phyloP scores from a whole-genome alignment of 2,113 vertebrate species.

The Penelope pileata region DNA sequence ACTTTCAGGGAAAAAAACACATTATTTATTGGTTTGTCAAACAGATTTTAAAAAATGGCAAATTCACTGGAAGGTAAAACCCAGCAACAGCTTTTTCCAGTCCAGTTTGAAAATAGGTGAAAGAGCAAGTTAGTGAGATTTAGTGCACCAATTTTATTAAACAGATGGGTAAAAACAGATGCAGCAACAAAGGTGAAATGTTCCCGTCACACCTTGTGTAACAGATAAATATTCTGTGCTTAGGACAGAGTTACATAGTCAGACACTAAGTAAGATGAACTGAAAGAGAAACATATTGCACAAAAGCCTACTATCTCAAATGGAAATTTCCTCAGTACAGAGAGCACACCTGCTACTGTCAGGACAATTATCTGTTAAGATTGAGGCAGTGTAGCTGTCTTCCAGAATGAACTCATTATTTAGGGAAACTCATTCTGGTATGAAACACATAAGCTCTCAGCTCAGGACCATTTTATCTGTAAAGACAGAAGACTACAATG shows the following conservation, averaged over 20 bases:
- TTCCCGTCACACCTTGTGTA: neutral
- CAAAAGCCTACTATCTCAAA: neutral
- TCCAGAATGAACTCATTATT: neutral
- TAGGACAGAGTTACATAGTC: neutral
- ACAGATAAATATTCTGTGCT: neutral
- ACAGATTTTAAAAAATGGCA: neutral
- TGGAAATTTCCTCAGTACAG: neutral
- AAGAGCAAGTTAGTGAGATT: neutral
- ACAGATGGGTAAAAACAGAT: slow-evolving; percentile 13
- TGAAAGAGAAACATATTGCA: neutral
- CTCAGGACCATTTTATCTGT: neutral
- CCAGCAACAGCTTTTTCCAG: neutral
- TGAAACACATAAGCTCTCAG: neutral
- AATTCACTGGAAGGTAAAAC: neutral
- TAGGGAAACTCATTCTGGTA: neutral
- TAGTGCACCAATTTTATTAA: neutral
- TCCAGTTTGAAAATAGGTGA: neutral
- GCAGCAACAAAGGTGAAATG: neutral
- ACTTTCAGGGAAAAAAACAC: neutral
- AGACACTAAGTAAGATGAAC: neutral
- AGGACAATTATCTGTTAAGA: neutral
- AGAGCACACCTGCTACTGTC: neutral
- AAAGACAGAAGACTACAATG: neutral
- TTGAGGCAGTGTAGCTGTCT: neutral
- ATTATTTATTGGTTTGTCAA: neutral